These are phyloP conservation scores for Drosophila equinoxialis DNA, from an alignment of 1,140 invertebrate species.

Conservation along the genomic window DNA sequence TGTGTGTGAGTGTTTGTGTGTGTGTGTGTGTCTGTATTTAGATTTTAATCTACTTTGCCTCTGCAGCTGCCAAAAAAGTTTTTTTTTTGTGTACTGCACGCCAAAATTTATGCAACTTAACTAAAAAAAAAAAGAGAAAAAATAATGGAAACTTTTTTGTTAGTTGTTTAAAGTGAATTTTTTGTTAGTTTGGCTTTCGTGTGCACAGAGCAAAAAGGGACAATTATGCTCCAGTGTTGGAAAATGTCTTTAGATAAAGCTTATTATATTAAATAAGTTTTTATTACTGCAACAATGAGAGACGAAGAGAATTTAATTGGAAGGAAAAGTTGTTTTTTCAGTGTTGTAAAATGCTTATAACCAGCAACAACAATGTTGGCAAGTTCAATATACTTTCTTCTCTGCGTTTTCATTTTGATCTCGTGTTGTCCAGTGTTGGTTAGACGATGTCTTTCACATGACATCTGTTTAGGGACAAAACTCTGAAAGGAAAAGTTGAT, in stretches of 20 bases:
- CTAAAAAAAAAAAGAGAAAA: slow-evolving; percentile 10
- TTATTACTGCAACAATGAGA: not conserved
- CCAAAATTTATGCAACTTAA: slow-evolving; percentile 48
- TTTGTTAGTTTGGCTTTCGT: not conserved
- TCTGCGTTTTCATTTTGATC: too few relatives aligned
- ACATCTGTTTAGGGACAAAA: not conserved
- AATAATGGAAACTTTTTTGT: slow-evolving; percentile 8
- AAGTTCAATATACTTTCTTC: too few relatives aligned
- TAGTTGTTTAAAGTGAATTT: slow-evolving; percentile 13
- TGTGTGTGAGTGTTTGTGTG: not conserved
- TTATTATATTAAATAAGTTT: not conserved
- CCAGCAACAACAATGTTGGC: too few relatives aligned
- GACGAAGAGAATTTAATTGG: too few relatives aligned
- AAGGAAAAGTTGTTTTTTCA: too few relatives aligned
- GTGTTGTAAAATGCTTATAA: too few relatives aligned
- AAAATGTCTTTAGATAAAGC: not conserved
- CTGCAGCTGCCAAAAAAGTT: slow-evolving; percentile 74
- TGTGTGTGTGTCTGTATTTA: slow-evolving; percentile 66
- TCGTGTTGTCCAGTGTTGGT: too few relatives aligned
- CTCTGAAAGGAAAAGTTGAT: not conserved
- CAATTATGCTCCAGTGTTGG: not conserved
- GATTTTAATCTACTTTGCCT: slow-evolving; percentile 80
- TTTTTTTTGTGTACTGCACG: slow-evolving; percentile 47
- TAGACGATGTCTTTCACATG: not conserved
- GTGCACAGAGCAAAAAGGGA: not conserved